These are phyloP conservation scores for Anoplius nigerrimus DNA, from an alignment of 2,888 invertebrate genomes.

Conservation along the genomic window DNA sequence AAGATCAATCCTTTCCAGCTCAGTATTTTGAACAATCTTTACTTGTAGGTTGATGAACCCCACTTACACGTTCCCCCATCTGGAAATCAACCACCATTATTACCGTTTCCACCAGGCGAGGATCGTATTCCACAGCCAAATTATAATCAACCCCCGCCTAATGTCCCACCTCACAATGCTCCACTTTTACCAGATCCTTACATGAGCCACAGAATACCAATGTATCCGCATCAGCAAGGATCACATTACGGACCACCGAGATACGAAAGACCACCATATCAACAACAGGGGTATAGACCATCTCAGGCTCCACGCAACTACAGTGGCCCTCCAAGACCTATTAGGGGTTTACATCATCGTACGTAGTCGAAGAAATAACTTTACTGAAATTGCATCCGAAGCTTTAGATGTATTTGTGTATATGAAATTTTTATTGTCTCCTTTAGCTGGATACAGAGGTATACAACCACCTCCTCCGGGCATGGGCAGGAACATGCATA, in stretches of 20 bases:
- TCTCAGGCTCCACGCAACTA: conserved; percentile 71
- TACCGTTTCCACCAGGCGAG: conserved; percentile 72
- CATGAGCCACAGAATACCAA: conserved; percentile 69
- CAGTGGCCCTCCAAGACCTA: conserved; percentile 69
- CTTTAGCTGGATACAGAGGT: conserved; percentile 70
- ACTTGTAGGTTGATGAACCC: conserved; percentile 69
- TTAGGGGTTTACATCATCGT: conserved; percentile 72
- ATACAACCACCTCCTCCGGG: conserved; percentile 80
- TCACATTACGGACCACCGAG: conserved; percentile 64
- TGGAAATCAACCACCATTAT: conserved; percentile 64
- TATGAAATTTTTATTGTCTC: neutral
- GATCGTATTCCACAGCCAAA: conserved; percentile 67
- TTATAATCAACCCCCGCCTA: conserved; percentile 66
- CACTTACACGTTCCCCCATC: conserved; percentile 66
- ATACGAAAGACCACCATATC: conserved; percentile 70
- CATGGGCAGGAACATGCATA: conserved; percentile 75
- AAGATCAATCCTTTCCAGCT: too few relatives aligned
- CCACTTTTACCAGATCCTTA: conserved; percentile 71
- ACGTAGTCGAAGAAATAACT: conserved; percentile 41
- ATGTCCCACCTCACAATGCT: conserved; percentile 65
- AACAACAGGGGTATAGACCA: conserved; percentile 67
- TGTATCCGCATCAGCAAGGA: conserved; percentile 70
- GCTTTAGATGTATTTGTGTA: neutral
- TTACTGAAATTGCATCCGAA: neutral
- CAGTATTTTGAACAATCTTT: neutral